These are phyloP conservation scores for Stylophora pistillata DNA, from an alignment of 64 coral and sea anemone species.

Conservation along the genomic window DNA sequence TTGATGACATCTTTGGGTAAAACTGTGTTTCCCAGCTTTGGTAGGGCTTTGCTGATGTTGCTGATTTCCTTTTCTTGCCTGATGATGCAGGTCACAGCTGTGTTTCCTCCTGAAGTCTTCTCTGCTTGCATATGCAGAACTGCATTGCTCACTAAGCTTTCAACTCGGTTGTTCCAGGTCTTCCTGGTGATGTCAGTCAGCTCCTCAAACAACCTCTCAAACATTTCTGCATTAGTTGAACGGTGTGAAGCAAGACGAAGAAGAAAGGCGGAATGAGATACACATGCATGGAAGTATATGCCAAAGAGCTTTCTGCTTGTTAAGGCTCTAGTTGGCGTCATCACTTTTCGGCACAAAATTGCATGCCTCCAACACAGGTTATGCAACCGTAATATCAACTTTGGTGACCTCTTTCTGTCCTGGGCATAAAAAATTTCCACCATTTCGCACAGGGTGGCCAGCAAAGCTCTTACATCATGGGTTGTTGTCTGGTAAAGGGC, in stretches of 20 bases:
- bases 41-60: no score
- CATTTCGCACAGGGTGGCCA: conserved; percentile 35
- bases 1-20: no score
- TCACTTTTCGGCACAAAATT: conserved; percentile 10
- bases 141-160: conserved; percentile 45
- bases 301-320: no score
- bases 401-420: conserved; percentile 28
- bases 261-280: no score
- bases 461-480: neutral
- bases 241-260: conserved; percentile 26
- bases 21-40: no score
- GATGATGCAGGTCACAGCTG: no score
- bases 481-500: neutral
- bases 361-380: conserved; percentile 63
- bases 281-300: no score
- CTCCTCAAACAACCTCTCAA: conserved; percentile 56
- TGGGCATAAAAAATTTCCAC: conserved; percentile 20
- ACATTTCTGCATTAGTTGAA: conserved; percentile 61
- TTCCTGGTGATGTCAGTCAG: conserved; percentile 62
- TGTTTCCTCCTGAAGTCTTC: no score
- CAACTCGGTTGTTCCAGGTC: conserved; percentile 44
- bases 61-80: no score
- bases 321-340: conserved; percentile 48
- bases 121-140: conserved; percentile 66
- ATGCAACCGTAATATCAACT: conserved; percentile 27